Conservation (phyloP, 2,113 vertebrate genomes). For the Dromiciops gliroides region DNA sequence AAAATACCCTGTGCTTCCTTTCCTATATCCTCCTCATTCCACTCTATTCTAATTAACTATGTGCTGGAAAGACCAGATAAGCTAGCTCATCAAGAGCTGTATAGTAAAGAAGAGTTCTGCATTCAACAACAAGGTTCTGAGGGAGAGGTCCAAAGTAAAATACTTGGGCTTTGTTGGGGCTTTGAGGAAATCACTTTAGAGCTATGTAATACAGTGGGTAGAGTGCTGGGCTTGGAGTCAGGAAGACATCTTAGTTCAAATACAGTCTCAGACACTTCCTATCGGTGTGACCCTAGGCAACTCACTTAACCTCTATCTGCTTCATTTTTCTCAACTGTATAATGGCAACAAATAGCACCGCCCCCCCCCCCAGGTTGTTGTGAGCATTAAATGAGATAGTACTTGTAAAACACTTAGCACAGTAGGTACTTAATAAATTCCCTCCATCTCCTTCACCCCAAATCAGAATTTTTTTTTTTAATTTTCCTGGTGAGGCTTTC, state of each 20-base stretch:
- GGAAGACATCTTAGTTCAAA: not conserved
- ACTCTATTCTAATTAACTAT: not conserved
- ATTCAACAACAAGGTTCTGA: not conserved
- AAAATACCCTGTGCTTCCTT: not conserved
- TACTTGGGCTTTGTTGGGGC: not conserved
- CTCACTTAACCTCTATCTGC: not conserved
- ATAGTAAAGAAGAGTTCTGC: not conserved
- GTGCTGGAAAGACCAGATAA: not conserved
- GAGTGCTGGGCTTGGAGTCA: not conserved
- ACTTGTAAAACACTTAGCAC: not conserved
- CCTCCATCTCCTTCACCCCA: not conserved
- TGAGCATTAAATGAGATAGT: not conserved
- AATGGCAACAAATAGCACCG: not conserved
- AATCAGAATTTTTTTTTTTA: not conserved
- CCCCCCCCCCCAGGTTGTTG: not conserved
- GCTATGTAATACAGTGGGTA: not conserved
- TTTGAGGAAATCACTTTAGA: not conserved
- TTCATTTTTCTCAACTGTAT: not conserved
- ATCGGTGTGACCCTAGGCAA: not conserved
- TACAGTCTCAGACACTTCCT: not conserved
- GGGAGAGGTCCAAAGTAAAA: too few relatives aligned
- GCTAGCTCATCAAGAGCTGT: not conserved
- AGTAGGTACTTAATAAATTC: not conserved
- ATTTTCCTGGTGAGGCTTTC: not conserved
- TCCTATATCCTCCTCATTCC: not conserved